These are phyloP conservation scores for Cephalopterus ornatus DNA, from an alignment of 2,113 vertebrate species.

Conservation along the genomic window DNA sequence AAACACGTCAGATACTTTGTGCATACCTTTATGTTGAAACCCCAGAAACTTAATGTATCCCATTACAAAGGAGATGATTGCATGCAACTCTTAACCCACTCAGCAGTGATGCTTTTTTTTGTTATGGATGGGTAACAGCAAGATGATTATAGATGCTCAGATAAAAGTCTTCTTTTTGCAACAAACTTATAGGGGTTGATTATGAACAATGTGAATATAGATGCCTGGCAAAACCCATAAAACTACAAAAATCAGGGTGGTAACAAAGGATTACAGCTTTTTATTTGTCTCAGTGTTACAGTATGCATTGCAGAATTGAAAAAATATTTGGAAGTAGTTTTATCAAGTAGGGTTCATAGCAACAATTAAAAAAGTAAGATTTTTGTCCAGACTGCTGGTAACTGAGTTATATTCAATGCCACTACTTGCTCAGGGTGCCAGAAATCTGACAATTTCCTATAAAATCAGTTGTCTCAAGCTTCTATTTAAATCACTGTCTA, in stretches of 20 bases:
- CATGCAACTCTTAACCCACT: neutral
- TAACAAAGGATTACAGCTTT: neutral
- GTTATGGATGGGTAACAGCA: neutral
- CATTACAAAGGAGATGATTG: neutral
- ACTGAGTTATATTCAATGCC: neutral
- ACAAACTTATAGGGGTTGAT: neutral
- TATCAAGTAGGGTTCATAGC: neutral
- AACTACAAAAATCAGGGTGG: neutral
- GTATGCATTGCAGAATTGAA: neutral
- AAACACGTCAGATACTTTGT: neutral
- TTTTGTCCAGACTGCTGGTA: neutral
- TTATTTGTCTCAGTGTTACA: neutral
- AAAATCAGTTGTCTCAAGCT: neutral
- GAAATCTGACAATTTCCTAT: neutral
- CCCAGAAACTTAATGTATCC: neutral
- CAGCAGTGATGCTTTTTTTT: neutral
- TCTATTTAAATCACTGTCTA: neutral
- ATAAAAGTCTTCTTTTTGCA: neutral
- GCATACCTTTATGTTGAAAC: neutral
- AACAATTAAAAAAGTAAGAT: neutral
- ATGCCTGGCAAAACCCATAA: neutral
- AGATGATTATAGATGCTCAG: neutral
- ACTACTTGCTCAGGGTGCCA: neutral
- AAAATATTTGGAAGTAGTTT: neutral
- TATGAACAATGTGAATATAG: neutral